Conservation (phyloP, 2,797 vertebrate species). For the Enteromius thamalakanensis region DNA sequence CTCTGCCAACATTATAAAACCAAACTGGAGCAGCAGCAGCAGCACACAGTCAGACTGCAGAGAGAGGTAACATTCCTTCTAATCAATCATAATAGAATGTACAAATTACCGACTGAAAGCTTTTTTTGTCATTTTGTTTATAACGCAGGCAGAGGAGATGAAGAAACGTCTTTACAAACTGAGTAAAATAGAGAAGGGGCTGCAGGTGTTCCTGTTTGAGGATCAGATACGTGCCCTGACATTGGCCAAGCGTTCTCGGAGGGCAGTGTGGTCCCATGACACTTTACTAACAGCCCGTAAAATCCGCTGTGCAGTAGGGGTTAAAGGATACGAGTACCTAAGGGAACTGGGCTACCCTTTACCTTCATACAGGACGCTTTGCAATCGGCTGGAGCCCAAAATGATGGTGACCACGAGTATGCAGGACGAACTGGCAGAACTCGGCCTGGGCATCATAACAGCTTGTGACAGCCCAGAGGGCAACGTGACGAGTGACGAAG, state of each 20-base stretch:
- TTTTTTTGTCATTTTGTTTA: background rate
- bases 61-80: constrained; percentile 71
- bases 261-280: constrained; percentile 82
- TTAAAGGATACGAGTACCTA: constrained; percentile 82
- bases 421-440: constrained; percentile 80
- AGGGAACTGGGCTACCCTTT: constrained; percentile 81
- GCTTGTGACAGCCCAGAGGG: constrained; percentile 74
- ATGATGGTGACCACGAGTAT: constrained; percentile 79
- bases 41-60: constrained; percentile 77
- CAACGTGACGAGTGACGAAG: constrained; percentile 70
- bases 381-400: constrained; percentile 82
- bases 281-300: constrained; percentile 79
- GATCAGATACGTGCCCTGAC: constrained; percentile 83
- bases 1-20: constrained; percentile 79
- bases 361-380: constrained; percentile 83
- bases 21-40: constrained; percentile 80
- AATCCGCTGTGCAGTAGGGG: constrained; percentile 79
- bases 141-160: constrained; percentile 79
- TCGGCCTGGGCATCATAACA: constrained; percentile 78
- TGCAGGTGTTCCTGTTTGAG: constrained; percentile 81
- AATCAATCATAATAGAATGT: background rate
- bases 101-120: background rate
- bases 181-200: constrained; percentile 79
- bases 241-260: constrained; percentile 79
- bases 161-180: constrained; percentile 81